A percentile compares a stretch with the other conserved stretches of the same genome.
Evolutionary conservation across 1,140 invertebrate genomes (phyloP).

Genomic region (Megathymus violae): DNA sequence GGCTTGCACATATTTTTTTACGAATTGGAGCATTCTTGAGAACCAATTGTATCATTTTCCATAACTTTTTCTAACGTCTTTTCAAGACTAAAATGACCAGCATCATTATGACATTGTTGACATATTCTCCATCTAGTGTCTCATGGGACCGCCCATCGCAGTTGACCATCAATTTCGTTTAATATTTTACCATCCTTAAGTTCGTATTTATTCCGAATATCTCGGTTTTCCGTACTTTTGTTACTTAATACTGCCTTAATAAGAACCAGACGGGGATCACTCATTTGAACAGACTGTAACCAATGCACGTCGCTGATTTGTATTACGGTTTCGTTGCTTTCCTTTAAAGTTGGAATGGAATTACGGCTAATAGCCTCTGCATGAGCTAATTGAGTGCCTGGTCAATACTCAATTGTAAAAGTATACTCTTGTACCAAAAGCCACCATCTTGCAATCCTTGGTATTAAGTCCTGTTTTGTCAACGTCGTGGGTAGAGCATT

Average conservation of each 20-base stretch:
- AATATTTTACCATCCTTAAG: constrained; percentile 16
- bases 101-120: not conserved
- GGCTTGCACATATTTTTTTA: constrained; percentile 34
- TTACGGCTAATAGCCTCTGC: constrained; percentile 52
- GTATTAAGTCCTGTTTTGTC: constrained; percentile 44
- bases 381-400: constrained; percentile 46
- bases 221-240: not conserved
- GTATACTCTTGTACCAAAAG: constrained; percentile 51
- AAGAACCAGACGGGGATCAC: constrained; percentile 4
- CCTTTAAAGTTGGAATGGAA: not conserved
- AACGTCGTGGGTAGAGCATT: constrained; percentile 18
- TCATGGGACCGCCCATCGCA: constrained; percentile 2
- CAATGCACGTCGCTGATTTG: not conserved
- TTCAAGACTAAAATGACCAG: constrained; percentile 2
- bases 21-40: not conserved
- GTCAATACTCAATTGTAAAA: constrained; percentile 51
- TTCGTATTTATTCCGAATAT: constrained; percentile 1
- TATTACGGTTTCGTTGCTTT: not conserved
- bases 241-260: constrained; percentile 8
- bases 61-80: constrained; percentile 10
- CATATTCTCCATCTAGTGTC: constrained; percentile 10
- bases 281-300: not conserved
- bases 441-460: too few relatives aligned
- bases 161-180: not conserved
- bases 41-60: constrained; percentile 23